Evolutionary conservation across 2,113 vertebrate species (phyloP), one percentile per base, ranked within the genome.

Genomic region (Thomomys bottae): DNA sequence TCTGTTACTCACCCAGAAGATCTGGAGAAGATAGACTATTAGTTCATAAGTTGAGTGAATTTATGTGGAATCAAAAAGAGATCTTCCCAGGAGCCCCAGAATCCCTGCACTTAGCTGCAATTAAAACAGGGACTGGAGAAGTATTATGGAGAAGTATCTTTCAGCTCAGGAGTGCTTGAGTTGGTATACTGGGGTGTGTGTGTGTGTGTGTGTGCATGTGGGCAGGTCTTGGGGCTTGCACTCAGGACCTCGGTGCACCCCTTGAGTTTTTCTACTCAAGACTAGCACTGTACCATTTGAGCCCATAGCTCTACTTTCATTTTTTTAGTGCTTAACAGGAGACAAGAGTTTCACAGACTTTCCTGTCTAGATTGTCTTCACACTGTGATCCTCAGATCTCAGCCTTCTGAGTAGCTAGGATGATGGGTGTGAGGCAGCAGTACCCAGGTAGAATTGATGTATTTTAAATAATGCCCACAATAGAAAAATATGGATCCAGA

Each of bases 401-500:
- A 3, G 49, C 12, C 49, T 54, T 15, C 49, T 54, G 49, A 54
- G 15, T 54, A 18, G 49, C 49, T 54, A 54, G 49, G 49, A 17
- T 54, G 12, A 54, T 15, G 18, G 49, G 49, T 54, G 11, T 54
- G 12, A 54, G 14, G 14, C 49, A 54, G 4, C 49, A 54, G 49
- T 17, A 15, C 49, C 49, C 14, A 15, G 49, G 49, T 54, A 54
- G 64, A 59, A 10, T 67, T 61, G 30, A 2, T 63, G 1, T 21
- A 30, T 21, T 76, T 94, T 54, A 84, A 90, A 66, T 94, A 61
- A 88, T 64, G 42, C 20, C 76, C 88, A 57, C 66, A 87, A 20
- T 87, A 82, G 82, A 93, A 54, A 95, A 88, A 67, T 75, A 68
- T 17, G 67, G 91, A 79, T 71, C 70, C 82, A 93, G 67, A 45